Evolutionary conservation across 2,888 invertebrate genomes (phyloP).

Genomic region (Synergus japonicus): DNA sequence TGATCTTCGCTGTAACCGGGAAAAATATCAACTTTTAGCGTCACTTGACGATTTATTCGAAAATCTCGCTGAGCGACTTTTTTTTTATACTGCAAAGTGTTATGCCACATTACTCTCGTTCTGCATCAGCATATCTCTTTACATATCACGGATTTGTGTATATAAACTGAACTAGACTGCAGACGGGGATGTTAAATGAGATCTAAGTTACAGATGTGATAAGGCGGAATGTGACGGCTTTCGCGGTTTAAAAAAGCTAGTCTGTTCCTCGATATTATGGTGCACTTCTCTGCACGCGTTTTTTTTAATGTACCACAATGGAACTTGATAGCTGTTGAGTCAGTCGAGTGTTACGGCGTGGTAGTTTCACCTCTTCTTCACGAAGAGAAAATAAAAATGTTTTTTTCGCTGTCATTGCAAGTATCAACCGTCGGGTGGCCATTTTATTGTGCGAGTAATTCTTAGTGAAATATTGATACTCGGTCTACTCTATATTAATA

Average conservation of each 20-base stretch:
- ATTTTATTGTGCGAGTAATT: not conserved
- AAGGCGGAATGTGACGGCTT: not conserved
- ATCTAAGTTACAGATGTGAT: not conserved
- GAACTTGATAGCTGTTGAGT: constrained; percentile 2
- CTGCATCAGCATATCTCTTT: not conserved
- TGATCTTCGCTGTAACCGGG: not conserved
- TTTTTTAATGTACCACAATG: constrained; percentile 16
- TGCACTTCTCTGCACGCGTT: not conserved
- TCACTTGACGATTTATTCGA: not conserved
- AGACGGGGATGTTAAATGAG: not conserved
- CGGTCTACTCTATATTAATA: no score
- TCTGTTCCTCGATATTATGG: not conserved
- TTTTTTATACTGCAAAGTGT: not conserved
- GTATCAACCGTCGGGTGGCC: not conserved
- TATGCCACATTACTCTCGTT: not conserved
- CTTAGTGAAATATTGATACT: not conserved
- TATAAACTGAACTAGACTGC: not conserved
- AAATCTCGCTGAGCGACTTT: not conserved
- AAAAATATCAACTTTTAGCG: not conserved
- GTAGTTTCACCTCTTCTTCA: not conserved
- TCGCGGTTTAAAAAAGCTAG: not conserved
- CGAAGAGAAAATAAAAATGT: not conserved
- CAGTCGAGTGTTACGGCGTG: not conserved
- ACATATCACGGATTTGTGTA: not conserved
- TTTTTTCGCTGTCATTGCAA: not conserved